Evolutionary conservation across 1,140 invertebrate species (phyloP).

Genomic region (Drosophila jambulina): DNA sequence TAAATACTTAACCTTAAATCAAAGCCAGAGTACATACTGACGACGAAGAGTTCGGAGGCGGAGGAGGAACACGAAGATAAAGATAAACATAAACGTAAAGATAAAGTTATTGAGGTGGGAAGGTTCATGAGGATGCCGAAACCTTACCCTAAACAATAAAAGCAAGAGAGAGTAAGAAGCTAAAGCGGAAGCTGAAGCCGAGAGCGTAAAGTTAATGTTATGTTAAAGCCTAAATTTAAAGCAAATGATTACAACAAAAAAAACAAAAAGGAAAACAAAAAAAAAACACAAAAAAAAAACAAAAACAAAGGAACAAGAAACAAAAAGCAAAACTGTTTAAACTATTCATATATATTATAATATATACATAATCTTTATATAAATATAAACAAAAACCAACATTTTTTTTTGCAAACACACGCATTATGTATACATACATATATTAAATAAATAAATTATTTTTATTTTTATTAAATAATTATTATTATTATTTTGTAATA

Average conservation of each 20-base stretch:
- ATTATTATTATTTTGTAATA: slow-evolving; percentile 79
- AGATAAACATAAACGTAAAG: background rate
- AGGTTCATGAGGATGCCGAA: background rate
- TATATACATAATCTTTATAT: slow-evolving; percentile 56
- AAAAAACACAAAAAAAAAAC: slow-evolving; percentile 12
- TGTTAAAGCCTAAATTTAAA: slow-evolving; percentile 61
- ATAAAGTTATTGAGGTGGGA: slow-evolving; percentile 8
- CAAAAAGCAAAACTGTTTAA: slow-evolving; percentile 47
- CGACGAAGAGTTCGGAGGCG: background rate
- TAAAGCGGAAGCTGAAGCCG: slow-evolving; percentile 31
- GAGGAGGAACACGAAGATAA: slow-evolving; percentile 2
- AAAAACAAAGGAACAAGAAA: slow-evolving; percentile 22
- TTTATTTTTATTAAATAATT: slow-evolving; percentile 76
- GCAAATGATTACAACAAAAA: slow-evolving; percentile 30
- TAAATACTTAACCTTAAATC: slow-evolving; percentile 7
- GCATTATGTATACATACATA: slow-evolving; percentile 71
- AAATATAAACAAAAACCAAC: slow-evolving; percentile 35
- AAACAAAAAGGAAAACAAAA: slow-evolving; percentile 6
- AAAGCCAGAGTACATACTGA: slow-evolving; percentile 14
- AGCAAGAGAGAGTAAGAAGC: slow-evolving; percentile 16
- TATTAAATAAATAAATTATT: slow-evolving; percentile 81
- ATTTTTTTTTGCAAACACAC: slow-evolving; percentile 42
- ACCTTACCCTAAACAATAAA: slow-evolving; percentile 7
- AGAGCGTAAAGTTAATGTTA: slow-evolving; percentile 69
- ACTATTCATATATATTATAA: slow-evolving; percentile 51